Evolutionary conservation across 2,797 vertebrate genomes (phyloP).

Genomic region (Discoglossus pictus): DNA sequence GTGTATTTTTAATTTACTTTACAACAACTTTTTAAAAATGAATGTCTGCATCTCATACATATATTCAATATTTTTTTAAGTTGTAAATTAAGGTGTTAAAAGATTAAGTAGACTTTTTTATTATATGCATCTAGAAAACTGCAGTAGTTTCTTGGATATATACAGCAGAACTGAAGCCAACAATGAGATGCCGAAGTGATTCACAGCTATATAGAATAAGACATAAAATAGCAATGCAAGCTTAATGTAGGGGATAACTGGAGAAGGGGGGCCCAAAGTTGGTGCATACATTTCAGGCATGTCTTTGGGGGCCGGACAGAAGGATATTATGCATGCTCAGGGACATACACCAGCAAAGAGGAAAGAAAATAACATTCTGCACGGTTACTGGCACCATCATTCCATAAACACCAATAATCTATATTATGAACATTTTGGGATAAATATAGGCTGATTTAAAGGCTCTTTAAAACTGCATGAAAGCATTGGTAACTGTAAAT

Average conservation of each 20-base stretch:
- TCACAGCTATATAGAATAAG: slow-evolving; percentile 19
- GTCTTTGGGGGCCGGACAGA: slow-evolving; percentile 21
- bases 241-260: slow-evolving; percentile 34
- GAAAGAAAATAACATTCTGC: background rate
- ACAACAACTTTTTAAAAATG: too few relatives aligned
- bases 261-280: slow-evolving; percentile 26
- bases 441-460: slow-evolving; percentile 42
- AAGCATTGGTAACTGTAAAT: slow-evolving; percentile 33
- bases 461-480: slow-evolving; percentile 16
- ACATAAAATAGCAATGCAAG: slow-evolving; percentile 36
- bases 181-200: slow-evolving; percentile 11
- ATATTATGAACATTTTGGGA: slow-evolving; percentile 44
- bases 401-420: slow-evolving; percentile 46
- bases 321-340: slow-evolving; percentile 31
- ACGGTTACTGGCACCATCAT: slow-evolving; percentile 36
- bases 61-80: too few relatives aligned
- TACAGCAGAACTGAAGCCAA: slow-evolving; percentile 3
- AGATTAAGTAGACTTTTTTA: too few relatives aligned
- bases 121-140: too few relatives aligned
- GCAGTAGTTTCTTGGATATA: background rate
- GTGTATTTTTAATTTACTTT: too few relatives aligned
- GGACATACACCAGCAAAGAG: slow-evolving; percentile 14
- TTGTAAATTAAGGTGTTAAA: too few relatives aligned
- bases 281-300: slow-evolving; percentile 26
- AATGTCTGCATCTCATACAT: too few relatives aligned